phyloP scores from a whole-genome alignment of 2,888 invertebrate species.

The Phalera bucephala region DNA sequence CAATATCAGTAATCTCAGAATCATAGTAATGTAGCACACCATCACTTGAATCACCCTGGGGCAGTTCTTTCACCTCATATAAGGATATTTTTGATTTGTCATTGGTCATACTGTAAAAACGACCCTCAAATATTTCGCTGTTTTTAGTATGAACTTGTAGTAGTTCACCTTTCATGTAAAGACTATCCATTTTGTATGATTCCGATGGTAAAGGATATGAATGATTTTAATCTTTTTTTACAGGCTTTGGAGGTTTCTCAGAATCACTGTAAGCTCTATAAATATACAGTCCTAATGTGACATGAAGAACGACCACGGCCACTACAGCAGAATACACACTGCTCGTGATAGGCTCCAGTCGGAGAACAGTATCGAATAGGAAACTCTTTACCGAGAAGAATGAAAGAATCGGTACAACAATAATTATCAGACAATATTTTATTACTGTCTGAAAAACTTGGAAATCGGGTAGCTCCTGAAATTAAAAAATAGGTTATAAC shows the following conservation, averaged over 20 bases:
- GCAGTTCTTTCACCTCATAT: constrained; percentile 65
- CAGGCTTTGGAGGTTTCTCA: constrained; percentile 65
- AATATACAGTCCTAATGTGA: constrained; percentile 90
- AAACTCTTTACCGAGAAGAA: constrained; percentile 88
- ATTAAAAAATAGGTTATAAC: constrained; percentile 50
- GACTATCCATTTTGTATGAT: constrained; percentile 64
- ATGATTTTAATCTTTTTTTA: constrained; percentile 67
- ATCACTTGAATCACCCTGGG: constrained; percentile 54
- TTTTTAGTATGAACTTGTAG: constrained; percentile 74
- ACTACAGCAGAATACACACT: constrained; percentile 91
- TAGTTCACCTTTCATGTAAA: constrained; percentile 75
- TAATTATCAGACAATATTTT: constrained; percentile 89
- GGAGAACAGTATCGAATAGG: constrained; percentile 86
- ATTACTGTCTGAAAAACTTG: constrained; percentile 90
- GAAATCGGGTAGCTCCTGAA: constrained; percentile 86
- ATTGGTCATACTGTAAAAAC: constrained; percentile 67
- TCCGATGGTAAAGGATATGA: constrained; percentile 11
- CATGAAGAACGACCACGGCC: constrained; percentile 88
- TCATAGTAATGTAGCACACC: constrained; percentile 69
- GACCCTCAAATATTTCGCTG: constrained; percentile 68
- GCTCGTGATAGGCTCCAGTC: constrained; percentile 82
- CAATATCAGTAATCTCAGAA: constrained; percentile 66
- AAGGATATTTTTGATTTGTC: constrained; percentile 75
- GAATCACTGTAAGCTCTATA: constrained; percentile 88
- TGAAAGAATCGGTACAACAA: constrained; percentile 88